These are phyloP conservation scores for Malurus alboscapulatus DNA, from an alignment of 2,113 vertebrate species.

Conservation along the genomic window DNA sequence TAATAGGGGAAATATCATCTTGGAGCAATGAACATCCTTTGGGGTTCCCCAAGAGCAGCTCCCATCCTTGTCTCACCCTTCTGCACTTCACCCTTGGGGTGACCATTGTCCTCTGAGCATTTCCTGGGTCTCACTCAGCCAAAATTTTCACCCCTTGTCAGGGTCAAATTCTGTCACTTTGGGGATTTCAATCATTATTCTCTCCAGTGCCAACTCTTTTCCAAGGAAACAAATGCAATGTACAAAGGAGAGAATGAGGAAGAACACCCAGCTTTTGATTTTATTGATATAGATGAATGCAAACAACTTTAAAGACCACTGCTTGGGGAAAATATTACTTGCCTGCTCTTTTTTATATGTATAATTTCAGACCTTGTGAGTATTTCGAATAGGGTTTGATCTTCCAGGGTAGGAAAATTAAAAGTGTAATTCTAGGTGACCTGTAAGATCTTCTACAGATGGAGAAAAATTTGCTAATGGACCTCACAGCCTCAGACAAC, in stretches of 20 bases:
- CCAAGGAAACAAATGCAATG: slow-evolving; percentile 36
- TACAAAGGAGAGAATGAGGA: slow-evolving; percentile 20
- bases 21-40: neutral
- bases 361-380: neutral
- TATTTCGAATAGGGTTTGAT: neutral
- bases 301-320: slow-evolving; percentile 9
- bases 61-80: neutral
- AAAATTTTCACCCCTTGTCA: slow-evolving; percentile 39
- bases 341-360: neutral
- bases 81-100: neutral
- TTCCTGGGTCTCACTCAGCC: neutral
- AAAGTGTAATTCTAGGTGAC: neutral
- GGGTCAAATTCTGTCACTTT: slow-evolving; percentile 45
- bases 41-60: neutral
- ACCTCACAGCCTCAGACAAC: neutral
- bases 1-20: neutral
- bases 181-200: slow-evolving; percentile 22
- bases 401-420: neutral
- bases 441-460: neutral
- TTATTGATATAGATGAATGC: slow-evolving; percentile 41
- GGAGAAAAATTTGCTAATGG: neutral
- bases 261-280: slow-evolving; percentile 43
- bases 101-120: neutral
- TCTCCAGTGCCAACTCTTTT: slow-evolving; percentile 8
- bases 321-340: neutral